phyloP scores from a whole-genome alignment of 35 echinoderm and acorn worm genomes.

The Ophioderma brevispina region DNA sequence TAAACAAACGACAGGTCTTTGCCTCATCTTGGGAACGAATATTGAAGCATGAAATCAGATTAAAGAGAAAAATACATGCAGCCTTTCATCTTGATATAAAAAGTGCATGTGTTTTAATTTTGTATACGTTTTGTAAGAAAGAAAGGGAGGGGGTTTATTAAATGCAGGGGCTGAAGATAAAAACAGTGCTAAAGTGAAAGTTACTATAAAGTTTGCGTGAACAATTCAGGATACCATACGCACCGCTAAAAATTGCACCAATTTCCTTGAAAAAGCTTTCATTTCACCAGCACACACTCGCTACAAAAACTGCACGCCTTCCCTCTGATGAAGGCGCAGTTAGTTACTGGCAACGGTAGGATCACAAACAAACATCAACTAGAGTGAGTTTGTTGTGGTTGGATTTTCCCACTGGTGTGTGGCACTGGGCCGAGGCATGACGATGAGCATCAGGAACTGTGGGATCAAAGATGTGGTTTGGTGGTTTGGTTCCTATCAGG shows the following conservation, averaged over 20 bases:
- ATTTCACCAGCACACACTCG: conserved; percentile 92
- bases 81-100: too few species aligned
- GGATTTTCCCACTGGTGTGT: conserved; percentile 85
- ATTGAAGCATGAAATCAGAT: too few species aligned
- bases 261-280: conserved; percentile 52
- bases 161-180: too few species aligned
- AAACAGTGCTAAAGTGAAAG: too few species aligned
- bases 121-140: too few species aligned
- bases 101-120: too few species aligned
- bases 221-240: conserved; percentile 18
- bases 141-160: too few species aligned
- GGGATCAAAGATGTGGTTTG: conserved; percentile 70
- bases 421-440: conserved; percentile 66
- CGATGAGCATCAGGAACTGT: conserved; percentile 54
- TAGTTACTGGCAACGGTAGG: conserved; percentile 75
- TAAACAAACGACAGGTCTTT: too few species aligned
- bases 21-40: too few species aligned
- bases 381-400: conserved; percentile 17
- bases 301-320: conserved; percentile 91
- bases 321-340: conserved; percentile 86
- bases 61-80: too few species aligned
- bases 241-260: conserved; percentile 97
- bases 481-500: too few species aligned
- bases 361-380: conserved; percentile 88
- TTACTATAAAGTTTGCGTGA: too few species aligned